These are phyloP conservation scores for Chalcosyrphus nemorum DNA, from an alignment of 2,888 invertebrate genomes.

Conservation along the genomic window DNA sequence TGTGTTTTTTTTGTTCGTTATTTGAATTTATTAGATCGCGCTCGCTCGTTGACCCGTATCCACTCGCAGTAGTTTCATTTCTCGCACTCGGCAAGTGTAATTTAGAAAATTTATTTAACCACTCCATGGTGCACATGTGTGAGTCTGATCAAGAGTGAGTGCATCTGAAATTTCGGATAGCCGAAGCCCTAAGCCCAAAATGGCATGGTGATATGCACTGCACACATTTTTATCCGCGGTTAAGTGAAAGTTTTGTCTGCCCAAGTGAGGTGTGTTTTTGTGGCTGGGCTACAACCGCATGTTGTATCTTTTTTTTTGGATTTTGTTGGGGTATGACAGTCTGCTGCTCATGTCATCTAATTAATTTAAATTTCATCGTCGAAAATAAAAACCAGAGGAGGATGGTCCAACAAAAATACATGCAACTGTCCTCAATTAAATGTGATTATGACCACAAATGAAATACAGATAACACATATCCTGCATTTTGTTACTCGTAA, in stretches of 20 bases:
- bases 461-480: slow-evolving; percentile 37
- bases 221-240: slow-evolving; percentile 6
- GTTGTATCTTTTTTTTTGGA: background rate
- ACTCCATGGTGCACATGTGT: background rate
- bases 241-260: slow-evolving; percentile 60
- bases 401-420: no score
- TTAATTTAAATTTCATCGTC: slow-evolving; percentile 41
- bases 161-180: slow-evolving; percentile 28
- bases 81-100: slow-evolving; percentile 31
- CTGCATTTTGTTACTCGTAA: slow-evolving; percentile 48
- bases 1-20: slow-evolving; percentile 16
- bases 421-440: slow-evolving; percentile 56
- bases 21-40: slow-evolving; percentile 37
- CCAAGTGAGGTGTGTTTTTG: slow-evolving; percentile 28
- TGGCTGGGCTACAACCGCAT: slow-evolving; percentile 2
- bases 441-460: slow-evolving; percentile 65
- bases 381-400: background rate
- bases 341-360: slow-evolving; percentile 51
- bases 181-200: slow-evolving; percentile 13
- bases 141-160: background rate
- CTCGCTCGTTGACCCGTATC: slow-evolving; percentile 5
- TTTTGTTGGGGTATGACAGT: slow-evolving; percentile 20
- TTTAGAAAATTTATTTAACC: slow-evolving; percentile 62
- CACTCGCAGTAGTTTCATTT: background rate
- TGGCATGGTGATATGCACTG: slow-evolving; percentile 3